Base-by-base conservation (phyloP, 2,888 invertebrate genomes). In the Tipula helvola region DNA sequence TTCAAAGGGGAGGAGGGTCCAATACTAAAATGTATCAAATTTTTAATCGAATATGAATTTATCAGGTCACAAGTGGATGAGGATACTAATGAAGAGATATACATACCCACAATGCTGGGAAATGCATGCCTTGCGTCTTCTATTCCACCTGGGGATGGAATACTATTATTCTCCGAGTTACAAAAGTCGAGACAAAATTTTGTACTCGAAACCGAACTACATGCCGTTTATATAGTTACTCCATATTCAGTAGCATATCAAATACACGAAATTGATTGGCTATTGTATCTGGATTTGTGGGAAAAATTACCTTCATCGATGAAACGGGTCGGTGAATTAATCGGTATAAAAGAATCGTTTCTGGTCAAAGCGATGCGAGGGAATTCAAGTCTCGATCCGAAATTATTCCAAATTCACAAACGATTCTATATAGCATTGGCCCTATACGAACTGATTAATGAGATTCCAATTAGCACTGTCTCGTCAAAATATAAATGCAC, bases 201-300 rank as follows among this genome's bases (percentile, higher is more conserved):
- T 90, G 98, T 98, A 0, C 92, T 99, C 12, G 98, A 98, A 90
- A 97, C 96, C 87, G 99, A 99, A 89, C 93, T 99, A 2, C 99
- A 99, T 91, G 94, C 99, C 71, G 95, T 99, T 86, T 99, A 99
- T 91, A 93, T 98, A 89, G 98, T 98, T 71, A 99, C 99, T 2
- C 99, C 99, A 0, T 96, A 97, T 88, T 97, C 96, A 90, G 95
- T 97, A 39, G 95, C 96, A 89, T 95, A 95, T 89, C 96, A 97
- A 89, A 89, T 93, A 93, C 93, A 94, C 87, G 93, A 95, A 89
- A 93, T 98, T 86, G 97, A 99, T 90, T 97, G 97, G 97, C 92
- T 96, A 90, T 93, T 94, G 88, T 95, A 94, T 89, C 92, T 97
- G 71, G 95, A 95, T 88, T 90, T 98, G 57, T 98, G 97, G 96